Evolutionary conservation across 2,113 vertebrate genomes (phyloP).

Genomic region (Thunnus maccoyii): DNA sequence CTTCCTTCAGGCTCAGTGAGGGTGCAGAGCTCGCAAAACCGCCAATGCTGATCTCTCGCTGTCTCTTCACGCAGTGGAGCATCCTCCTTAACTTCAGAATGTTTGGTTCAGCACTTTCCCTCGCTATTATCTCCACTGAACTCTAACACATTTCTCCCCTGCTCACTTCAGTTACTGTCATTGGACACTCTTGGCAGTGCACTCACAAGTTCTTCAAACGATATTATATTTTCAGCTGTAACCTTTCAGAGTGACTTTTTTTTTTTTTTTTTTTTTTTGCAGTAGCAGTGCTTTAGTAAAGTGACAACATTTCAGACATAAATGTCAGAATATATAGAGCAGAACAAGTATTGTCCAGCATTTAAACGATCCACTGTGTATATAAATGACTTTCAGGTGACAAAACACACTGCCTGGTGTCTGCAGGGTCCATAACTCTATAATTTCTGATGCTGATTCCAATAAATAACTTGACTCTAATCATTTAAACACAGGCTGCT

Average conservation of each 20-base stretch:
- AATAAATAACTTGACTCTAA: conserved; percentile 6
- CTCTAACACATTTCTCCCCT: conserved; percentile 26
- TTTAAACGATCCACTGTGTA: not conserved
- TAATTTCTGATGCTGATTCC: not conserved
- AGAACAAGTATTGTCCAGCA: not conserved
- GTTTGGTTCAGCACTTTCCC: conserved; percentile 62
- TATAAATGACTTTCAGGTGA: not conserved
- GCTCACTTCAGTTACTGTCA: conserved; percentile 44
- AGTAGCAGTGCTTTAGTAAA: conserved; percentile 30
- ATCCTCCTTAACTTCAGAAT: conserved; percentile 38
- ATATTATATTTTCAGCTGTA: conserved; percentile 41
- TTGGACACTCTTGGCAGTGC: conserved; percentile 1
- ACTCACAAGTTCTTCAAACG: conserved; percentile 35
- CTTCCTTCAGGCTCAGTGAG: conserved; percentile 34
- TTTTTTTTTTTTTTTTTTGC: conserved; percentile 2
- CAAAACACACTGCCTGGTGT: not conserved
- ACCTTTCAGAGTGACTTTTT: conserved; percentile 32
- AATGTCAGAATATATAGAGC: conserved; percentile 29
- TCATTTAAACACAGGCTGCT: not conserved
- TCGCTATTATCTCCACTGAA: conserved; percentile 41
- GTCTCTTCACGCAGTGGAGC: conserved; percentile 33
- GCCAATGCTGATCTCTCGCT: conserved; percentile 39
- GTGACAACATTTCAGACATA: conserved; percentile 19
- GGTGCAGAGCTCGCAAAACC: conserved; percentile 43
- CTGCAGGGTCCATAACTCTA: not conserved